Conservation (phyloP, 2,797 vertebrate species). For the Simalia tracyae region DNA sequence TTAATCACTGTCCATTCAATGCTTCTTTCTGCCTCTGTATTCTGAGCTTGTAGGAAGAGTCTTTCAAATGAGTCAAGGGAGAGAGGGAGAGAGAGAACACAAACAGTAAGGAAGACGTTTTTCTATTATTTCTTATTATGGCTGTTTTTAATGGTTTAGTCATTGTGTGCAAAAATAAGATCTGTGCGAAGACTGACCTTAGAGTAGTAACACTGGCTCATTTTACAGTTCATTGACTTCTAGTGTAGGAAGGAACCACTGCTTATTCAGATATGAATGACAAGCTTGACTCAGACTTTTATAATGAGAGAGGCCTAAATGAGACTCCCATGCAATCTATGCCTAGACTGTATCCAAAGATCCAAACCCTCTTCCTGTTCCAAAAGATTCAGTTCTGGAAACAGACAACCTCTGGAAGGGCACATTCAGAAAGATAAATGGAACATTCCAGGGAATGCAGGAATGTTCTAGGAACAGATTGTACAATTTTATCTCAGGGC, state of each 20-base stretch:
- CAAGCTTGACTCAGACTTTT: not conserved
- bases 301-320: not conserved
- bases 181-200: not conserved
- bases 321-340: not conserved
- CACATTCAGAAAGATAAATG: not conserved
- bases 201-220: not conserved
- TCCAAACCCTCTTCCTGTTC: not conserved
- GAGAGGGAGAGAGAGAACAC: not conserved
- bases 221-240: not conserved
- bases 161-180: slow-evolving; percentile 8
- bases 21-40: slow-evolving; percentile 7
- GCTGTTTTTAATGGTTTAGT: not conserved
- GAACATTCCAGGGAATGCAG: not conserved
- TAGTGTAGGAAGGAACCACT: not conserved
- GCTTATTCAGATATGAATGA: not conserved
- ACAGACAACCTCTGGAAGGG: not conserved
- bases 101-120: not conserved
- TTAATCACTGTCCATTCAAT: slow-evolving; percentile 76
- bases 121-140: not conserved
- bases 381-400: not conserved
- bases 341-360: not conserved
- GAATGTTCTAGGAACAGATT: not conserved
- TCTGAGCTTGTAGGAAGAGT: slow-evolving; percentile 37
- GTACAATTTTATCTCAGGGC: not conserved
- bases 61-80: slow-evolving; percentile 26